These are phyloP conservation scores for Brienomyrus longianalis DNA, from an alignment of 2,113 vertebrate genomes.

Conservation along the genomic window DNA sequence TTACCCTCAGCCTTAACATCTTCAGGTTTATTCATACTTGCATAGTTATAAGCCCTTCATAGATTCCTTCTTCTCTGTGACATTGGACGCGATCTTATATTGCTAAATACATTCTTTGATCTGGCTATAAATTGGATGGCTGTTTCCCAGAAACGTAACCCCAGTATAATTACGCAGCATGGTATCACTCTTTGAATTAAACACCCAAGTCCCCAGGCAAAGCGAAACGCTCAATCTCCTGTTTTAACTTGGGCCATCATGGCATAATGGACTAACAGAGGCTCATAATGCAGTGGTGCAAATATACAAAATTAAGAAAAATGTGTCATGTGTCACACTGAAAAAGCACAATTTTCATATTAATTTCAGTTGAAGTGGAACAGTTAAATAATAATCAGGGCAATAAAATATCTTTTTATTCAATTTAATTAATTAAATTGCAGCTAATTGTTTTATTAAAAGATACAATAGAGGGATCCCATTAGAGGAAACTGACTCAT, in stretches of 20 bases:
- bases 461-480: not conserved
- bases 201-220: not conserved
- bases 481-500: not conserved
- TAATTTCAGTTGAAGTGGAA: not conserved
- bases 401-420: not conserved
- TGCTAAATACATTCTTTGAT: not conserved
- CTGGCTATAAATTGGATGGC: not conserved
- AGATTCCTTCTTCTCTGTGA: not conserved
- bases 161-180: not conserved
- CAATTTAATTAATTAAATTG: not conserved
- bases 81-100: not conserved
- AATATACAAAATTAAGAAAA: not conserved
- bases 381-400: not conserved
- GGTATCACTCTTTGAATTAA: not conserved
- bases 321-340: not conserved
- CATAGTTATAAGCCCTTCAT: not conserved
- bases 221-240: not conserved
- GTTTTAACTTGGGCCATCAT: not conserved
- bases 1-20: not conserved
- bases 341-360: not conserved
- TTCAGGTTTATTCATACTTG: not conserved
- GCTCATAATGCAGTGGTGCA: not conserved
- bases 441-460: constrained; percentile 4
- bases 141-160: not conserved
- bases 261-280: not conserved